These are phyloP conservation scores for Orthonevra nobilis DNA, from an alignment of 2,888 invertebrate genomes.

Conservation along the genomic window DNA sequence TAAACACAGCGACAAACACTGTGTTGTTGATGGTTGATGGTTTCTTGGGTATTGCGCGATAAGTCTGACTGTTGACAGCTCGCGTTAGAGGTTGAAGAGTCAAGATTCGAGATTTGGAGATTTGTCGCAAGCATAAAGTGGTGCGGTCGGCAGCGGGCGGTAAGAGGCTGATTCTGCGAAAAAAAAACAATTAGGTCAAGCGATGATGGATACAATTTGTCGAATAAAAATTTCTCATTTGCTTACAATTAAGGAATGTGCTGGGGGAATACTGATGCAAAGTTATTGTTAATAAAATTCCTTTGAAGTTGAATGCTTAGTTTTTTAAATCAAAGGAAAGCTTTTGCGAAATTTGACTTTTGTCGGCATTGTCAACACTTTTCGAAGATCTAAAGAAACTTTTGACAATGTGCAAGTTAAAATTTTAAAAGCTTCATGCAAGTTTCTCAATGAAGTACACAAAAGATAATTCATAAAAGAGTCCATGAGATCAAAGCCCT, in stretches of 20 bases:
- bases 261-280: slow-evolving; percentile 11
- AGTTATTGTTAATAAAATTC: slow-evolving; percentile 32
- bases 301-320: no score
- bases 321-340: no score
- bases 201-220: slow-evolving; percentile 60
- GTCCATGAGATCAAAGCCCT: no score
- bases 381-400: no score
- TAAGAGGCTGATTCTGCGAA: slow-evolving; percentile 53
- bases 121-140: slow-evolving; percentile 12
- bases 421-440: no score
- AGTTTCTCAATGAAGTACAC: no score
- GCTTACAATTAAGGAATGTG: slow-evolving; percentile 41
- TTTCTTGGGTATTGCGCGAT: slow-evolving; percentile 54
- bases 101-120: slow-evolving; percentile 24
- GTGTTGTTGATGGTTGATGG: slow-evolving; percentile 28
- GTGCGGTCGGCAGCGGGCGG: no score
- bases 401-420: no score
- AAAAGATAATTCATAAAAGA: no score
- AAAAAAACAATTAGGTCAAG: slow-evolving; percentile 67
- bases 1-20: slow-evolving; percentile 22
- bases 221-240: slow-evolving; percentile 39
- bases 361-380: no score
- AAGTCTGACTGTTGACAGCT: slow-evolving; percentile 54
- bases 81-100: slow-evolving; percentile 23
- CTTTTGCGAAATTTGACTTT: no score